Evolutionary conservation across 1,140 invertebrate genomes (phyloP), one percentile per base, ranked within the genome.

Genomic region (Wiebesia pumilae): DNA sequence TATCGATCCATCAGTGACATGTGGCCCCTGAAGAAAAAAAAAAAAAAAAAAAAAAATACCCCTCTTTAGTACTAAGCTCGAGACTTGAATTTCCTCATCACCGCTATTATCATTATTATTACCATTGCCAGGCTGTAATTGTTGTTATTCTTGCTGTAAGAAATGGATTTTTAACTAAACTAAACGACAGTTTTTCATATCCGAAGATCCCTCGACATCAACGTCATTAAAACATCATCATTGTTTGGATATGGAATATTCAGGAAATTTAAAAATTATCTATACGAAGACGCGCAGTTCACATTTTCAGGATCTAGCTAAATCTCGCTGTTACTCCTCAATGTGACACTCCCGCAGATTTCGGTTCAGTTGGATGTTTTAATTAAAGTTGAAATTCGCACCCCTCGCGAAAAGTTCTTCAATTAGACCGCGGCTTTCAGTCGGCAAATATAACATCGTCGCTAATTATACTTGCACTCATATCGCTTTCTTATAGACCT

Each of bases 301-400:
- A 71, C 75, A 58, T 33, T 54, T 30, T 38, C 9, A 35, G 51
- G 35, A 54, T 83, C 47, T 4, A 75, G 33, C 30, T n/a, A 84
- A 77, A 62, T 47, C 27, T 73, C 35, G 69, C 69, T 24, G 33
- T 73, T 73, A 40, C 35, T 10, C 2, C 10, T 27, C 27, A 67
- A 35, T 47, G 27, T 67, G 62, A 19, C 38, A 80, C 33, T 40
- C 1, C 0, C 40, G 38, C 16, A 67, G 69, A 82, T 81, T 75
- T 86, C 67, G 43, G 43, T 78, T 83, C 85, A 54, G 33, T 54
- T 14, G 40, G 19, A 79, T 86, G 67, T 83, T 83, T 82, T 86
- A 86, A 86, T 86, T 89, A 87, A 87, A 87, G 77, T 87, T 84
- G 75, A 87, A 87, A 88, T 73, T 30, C 40, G 54, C n/a, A 30